A percentile compares a stretch with the other conserved stretches of the same genome.
Conservation (phyloP, 2,888 invertebrate species). For the Anaspis maculata region DNA sequence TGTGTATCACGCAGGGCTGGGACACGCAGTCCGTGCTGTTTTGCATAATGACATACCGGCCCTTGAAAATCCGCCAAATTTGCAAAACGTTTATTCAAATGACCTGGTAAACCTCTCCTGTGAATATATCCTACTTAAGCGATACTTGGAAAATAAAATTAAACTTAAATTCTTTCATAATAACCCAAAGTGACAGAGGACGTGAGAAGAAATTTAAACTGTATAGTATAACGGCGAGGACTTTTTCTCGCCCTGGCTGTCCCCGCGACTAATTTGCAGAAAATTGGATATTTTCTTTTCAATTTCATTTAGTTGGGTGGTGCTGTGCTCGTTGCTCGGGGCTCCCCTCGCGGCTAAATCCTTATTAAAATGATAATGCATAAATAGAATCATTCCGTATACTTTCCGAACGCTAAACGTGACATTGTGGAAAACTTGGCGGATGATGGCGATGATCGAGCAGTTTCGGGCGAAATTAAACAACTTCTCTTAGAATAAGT, state of each 20-base stretch:
- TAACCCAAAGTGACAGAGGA: constrained; percentile 20
- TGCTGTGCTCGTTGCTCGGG: not conserved
- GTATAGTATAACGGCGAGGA: constrained; percentile 7
- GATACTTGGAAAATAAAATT: constrained; percentile 23
- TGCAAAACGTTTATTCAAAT: constrained; percentile 37
- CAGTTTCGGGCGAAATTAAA: too few relatives aligned
- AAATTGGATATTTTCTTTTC: constrained; percentile 16
- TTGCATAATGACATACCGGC: constrained; percentile 32
- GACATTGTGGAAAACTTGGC: too few relatives aligned
- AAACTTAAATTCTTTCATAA: constrained; percentile 22
- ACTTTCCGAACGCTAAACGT: too few relatives aligned
- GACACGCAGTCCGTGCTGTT: constrained; percentile 24
- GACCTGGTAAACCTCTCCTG: constrained; percentile 20
- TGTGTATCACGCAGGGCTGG: constrained; percentile 27
- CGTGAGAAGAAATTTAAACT: constrained; percentile 21
- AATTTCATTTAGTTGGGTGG: constrained; percentile 4
- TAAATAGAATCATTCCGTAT: too few relatives aligned
- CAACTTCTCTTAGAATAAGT: too few relatives aligned
- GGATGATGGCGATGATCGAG: too few relatives aligned
- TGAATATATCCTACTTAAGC: constrained; percentile 20
- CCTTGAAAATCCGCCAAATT: constrained; percentile 33
- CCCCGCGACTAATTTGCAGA: constrained; percentile 12
- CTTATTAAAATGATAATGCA: too few relatives aligned
- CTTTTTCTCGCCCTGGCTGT: constrained; percentile 6
- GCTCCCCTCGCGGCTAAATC: too few relatives aligned